These are phyloP conservation scores for Sebastes aleutianus DNA, from an alignment of 2,797 vertebrate species.

Conservation along the genomic window DNA sequence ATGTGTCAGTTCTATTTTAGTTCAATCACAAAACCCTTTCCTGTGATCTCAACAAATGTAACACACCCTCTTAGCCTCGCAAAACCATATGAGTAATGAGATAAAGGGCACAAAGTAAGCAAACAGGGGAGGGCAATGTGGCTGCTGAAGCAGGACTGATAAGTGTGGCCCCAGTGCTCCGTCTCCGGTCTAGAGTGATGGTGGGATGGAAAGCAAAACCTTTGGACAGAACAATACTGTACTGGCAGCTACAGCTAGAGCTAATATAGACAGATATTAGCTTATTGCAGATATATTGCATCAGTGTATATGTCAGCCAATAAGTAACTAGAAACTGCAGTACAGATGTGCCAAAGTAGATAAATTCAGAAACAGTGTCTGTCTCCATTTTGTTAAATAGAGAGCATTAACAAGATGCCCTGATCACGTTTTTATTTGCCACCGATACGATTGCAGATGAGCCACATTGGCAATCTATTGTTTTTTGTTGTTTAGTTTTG, in stretches of 20 bases:
- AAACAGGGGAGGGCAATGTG: slow-evolving; percentile 35
- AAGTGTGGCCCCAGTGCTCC: slow-evolving; percentile 6
- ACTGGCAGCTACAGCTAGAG: background rate
- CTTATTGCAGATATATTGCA: background rate
- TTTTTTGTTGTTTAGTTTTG: too few relatives aligned
- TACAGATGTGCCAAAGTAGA: background rate
- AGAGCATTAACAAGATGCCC: background rate
- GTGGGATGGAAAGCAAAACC: slow-evolving; percentile 5
- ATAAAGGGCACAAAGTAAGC: slow-evolving; percentile 51
- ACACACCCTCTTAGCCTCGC: slow-evolving; percentile 45
- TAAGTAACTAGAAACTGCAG: background rate
- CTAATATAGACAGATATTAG: background rate
- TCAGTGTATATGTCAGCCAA: background rate
- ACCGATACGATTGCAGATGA: too few relatives aligned
- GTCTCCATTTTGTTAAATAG: background rate
- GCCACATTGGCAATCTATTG: too few relatives aligned
- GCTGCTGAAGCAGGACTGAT: slow-evolving; percentile 19
- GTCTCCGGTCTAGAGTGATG: background rate
- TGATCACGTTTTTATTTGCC: too few relatives aligned
- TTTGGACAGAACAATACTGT: background rate
- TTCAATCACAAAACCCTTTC: slow-evolving; percentile 48
- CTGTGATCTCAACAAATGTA: slow-evolving; percentile 56
- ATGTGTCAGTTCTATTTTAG: slow-evolving; percentile 63
- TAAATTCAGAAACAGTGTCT: background rate
- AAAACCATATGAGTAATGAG: slow-evolving; percentile 60